Conservation (phyloP, 2,797 vertebrate species). For the Sebastes jordani region DNA sequence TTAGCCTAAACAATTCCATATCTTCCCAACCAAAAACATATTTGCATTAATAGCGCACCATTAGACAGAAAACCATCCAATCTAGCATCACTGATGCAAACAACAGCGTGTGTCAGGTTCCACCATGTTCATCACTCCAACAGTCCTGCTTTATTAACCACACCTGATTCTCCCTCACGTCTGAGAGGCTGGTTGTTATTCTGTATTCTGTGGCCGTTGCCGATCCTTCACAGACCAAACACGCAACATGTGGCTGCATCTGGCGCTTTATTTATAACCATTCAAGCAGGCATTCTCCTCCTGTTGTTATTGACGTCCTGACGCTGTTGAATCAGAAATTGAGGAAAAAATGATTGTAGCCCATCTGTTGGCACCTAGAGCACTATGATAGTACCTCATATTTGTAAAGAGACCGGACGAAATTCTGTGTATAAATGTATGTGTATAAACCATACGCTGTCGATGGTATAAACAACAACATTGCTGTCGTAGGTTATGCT, state of each 20-base stretch:
- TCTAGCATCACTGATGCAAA: background rate
- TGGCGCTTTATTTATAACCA: slow-evolving; percentile 23
- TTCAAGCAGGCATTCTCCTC: background rate
- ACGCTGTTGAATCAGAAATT: no score
- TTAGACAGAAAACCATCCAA: background rate
- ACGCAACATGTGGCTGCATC: slow-evolving; percentile 30
- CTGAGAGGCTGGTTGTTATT: slow-evolving; percentile 21
- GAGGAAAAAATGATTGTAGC: no score
- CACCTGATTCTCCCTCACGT: slow-evolving; percentile 22
- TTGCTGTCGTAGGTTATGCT: no score
- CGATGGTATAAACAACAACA: no score
- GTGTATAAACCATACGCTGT: no score
- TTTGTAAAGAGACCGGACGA: no score
- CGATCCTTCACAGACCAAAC: slow-evolving; percentile 27
- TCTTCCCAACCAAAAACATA: background rate
- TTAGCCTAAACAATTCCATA: background rate
- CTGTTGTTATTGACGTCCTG: no score
- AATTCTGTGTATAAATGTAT: no score
- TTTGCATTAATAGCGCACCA: background rate
- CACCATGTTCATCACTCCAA: slow-evolving; percentile 3
- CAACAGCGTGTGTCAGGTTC: slow-evolving; percentile 10
- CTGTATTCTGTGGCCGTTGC: slow-evolving; percentile 36
- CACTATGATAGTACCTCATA: no score
- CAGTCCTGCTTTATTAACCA: slow-evolving; percentile 26
- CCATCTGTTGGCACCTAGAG: no score